Conservation (phyloP, 2,113 vertebrate species). For the Crotalus horridus region DNA sequence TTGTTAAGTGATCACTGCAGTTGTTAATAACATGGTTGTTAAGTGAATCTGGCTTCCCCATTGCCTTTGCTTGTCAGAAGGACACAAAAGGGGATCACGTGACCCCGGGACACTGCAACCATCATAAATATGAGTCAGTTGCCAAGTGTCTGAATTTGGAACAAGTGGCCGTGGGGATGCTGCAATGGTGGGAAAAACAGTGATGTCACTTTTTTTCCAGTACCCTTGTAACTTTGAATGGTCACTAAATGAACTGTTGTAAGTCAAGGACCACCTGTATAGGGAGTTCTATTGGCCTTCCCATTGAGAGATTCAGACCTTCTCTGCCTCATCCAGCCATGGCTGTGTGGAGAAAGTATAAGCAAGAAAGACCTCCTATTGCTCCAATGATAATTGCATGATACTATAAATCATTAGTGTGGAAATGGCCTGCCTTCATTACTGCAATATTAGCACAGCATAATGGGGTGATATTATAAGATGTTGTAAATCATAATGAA, state of each 20-base stretch:
- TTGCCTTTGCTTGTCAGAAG: neutral
- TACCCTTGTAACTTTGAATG: neutral
- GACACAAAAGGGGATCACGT: neutral
- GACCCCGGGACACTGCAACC: neutral
- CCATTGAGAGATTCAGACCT: neutral
- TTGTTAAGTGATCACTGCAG: too few species aligned
- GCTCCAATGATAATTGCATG: neutral
- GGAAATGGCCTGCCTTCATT: neutral
- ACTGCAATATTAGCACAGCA: neutral
- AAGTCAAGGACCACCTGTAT: neutral
- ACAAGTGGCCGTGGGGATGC: neutral
- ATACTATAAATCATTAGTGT: neutral
- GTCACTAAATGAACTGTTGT: neutral
- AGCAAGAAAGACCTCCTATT: neutral
- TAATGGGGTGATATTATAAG: neutral
- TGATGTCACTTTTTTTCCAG: neutral
- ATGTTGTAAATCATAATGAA: neutral
- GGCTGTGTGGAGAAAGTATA: neutral
- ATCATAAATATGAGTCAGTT: neutral
- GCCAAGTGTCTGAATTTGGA: neutral
- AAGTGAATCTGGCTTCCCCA: neutral
- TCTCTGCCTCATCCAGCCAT: neutral
- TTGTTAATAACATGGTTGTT: neutral
- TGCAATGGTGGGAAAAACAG: neutral
- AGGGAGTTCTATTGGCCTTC: neutral